phyloP scores from a whole-genome alignment of 2,113 vertebrate genomes.

The Capreolus pygargus region DNA sequence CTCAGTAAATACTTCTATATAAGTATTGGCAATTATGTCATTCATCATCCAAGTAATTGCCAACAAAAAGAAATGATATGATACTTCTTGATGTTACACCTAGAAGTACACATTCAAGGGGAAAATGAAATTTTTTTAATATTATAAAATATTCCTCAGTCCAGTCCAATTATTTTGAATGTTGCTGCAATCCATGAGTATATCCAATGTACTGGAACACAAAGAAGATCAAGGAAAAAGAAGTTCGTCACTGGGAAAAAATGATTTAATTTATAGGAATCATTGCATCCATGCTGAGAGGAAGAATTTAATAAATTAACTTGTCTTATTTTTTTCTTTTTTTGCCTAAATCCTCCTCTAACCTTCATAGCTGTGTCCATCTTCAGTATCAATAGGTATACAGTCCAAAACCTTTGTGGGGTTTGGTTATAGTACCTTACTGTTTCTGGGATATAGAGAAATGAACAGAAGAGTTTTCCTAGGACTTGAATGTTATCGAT shows the following conservation, averaged over 20 bases:
- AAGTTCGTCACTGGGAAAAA: not conserved
- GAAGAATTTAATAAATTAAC: not conserved
- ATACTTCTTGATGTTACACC: not conserved
- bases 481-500: not conserved
- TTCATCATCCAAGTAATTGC: not conserved
- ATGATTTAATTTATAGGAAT: not conserved
- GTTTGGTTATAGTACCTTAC: not conserved
- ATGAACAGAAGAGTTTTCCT: not conserved
- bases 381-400: not conserved
- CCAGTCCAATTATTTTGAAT: not conserved
- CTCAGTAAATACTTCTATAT: not conserved
- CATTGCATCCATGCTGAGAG: not conserved
- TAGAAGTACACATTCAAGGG: not conserved
- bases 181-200: not conserved
- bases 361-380: not conserved
- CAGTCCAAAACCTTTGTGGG: not conserved
- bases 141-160: not conserved
- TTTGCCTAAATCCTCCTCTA: not conserved
- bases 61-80: not conserved
- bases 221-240: not conserved
- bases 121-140: constrained; percentile 13
- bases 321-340: not conserved
- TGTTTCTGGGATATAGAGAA: not conserved
- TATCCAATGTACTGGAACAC: not conserved
- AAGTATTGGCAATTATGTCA: not conserved